These are phyloP conservation scores for Marmota flaviventris DNA, from an alignment of 2,113 vertebrate species.

Conservation along the genomic window DNA sequence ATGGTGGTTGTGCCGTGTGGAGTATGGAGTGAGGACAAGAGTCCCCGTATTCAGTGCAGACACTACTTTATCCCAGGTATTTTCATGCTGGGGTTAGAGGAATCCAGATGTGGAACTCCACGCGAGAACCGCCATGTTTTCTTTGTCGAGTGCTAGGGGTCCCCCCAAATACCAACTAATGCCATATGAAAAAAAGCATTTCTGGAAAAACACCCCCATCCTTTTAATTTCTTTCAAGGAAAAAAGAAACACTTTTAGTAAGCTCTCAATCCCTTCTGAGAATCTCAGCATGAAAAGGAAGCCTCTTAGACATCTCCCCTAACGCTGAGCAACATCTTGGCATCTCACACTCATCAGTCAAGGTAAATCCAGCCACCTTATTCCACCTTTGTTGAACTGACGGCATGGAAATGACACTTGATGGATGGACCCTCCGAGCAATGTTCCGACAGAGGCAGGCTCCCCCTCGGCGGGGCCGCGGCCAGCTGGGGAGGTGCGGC, in stretches of 20 bases:
- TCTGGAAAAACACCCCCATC: background rate
- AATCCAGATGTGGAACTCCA: background rate
- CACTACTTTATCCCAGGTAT: too few relatives aligned
- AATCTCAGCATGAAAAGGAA: background rate
- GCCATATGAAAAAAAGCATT: background rate
- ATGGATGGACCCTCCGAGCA: background rate
- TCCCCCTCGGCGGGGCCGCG: background rate
- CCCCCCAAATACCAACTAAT: background rate
- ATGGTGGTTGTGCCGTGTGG: too few relatives aligned
- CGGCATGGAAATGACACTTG: background rate
- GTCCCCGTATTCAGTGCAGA: background rate
- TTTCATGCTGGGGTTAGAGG: background rate
- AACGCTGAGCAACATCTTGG: background rate
- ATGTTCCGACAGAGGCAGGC: background rate
- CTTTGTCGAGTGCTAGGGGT: slow-evolving; percentile 63
- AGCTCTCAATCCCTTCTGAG: background rate
- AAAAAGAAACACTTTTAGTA: background rate
- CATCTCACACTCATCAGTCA: slow-evolving; percentile 22
- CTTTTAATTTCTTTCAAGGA: slow-evolving; percentile 42
- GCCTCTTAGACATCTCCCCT: background rate
- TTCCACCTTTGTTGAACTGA: slow-evolving; percentile 12
- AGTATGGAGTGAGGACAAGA: background rate
- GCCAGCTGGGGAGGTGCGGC: background rate
- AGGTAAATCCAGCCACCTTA: slow-evolving; percentile 14
- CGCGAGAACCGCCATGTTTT: background rate